Evolutionary conservation across 1,140 invertebrate species (phyloP).

Genomic region (Trichonephila clavata): DNA sequence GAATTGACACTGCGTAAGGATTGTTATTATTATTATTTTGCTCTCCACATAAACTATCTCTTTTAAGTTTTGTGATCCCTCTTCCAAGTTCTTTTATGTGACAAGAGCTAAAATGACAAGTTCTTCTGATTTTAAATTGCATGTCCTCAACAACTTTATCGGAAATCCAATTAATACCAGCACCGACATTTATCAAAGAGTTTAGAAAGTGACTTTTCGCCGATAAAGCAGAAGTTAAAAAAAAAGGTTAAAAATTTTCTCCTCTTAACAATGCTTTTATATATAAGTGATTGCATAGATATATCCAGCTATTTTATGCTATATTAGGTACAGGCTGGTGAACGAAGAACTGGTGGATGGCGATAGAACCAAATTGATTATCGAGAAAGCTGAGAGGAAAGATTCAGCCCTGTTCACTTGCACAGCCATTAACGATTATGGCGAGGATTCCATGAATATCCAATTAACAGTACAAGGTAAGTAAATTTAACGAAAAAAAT

Average conservation of each 20-base stretch:
- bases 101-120: conserved; percentile 45
- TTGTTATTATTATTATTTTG: not conserved
- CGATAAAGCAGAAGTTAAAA: conserved; percentile 40
- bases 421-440: conserved; percentile 96
- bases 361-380: conserved; percentile 74
- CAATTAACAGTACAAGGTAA: conserved; percentile 96
- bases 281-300: conserved; percentile 32
- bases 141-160: conserved; percentile 46
- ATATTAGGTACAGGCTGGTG: conserved; percentile 65
- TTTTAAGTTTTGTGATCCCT: not conserved
- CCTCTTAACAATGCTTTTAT: conserved; percentile 24
- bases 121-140: conserved; percentile 61
- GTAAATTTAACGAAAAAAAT: conserved; percentile 80
- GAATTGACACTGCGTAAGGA: not conserved
- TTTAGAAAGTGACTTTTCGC: conserved; percentile 62
- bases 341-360: conserved; percentile 68
- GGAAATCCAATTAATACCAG: conserved; percentile 72
- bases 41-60: conserved; percentile 7
- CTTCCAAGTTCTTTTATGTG: not conserved
- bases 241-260: conserved; percentile 1
- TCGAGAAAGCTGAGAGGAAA: conserved; percentile 82
- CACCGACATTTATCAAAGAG: conserved; percentile 55
- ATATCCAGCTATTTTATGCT: conserved; percentile 54
- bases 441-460: conserved; percentile 96
- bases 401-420: conserved; percentile 97